These are phyloP conservation scores for Corythoichthys haematopterus DNA, from an alignment of 2,113 vertebrate species.

Conservation along the genomic window DNA sequence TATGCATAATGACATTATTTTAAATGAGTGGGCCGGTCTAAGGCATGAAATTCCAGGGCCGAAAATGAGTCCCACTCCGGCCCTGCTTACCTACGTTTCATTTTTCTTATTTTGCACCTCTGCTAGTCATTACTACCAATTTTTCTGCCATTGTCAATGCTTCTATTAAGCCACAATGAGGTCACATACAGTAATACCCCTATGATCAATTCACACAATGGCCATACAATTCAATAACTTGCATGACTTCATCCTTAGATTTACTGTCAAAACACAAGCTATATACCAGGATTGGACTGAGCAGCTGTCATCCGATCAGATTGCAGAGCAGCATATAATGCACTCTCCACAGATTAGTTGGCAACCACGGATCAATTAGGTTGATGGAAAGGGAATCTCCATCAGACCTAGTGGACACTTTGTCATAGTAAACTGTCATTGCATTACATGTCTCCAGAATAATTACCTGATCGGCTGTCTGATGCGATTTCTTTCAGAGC, in stretches of 20 bases:
- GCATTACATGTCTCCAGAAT: neutral
- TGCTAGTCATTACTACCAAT: neutral
- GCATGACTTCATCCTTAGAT: neutral
- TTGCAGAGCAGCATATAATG: neutral
- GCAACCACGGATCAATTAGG: conserved; percentile 13
- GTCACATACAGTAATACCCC: neutral
- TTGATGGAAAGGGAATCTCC: conserved; percentile 11
- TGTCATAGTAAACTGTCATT: conserved; percentile 9
- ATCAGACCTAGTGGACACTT: conserved; percentile 7
- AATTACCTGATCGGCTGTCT: neutral
- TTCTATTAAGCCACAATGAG: neutral
- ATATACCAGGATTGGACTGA: neutral
- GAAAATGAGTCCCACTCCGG: too few relatives aligned
- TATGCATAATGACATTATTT: too few relatives aligned
- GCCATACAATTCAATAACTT: neutral
- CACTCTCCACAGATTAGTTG: conserved; percentile 16
- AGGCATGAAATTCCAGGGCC: too few relatives aligned
- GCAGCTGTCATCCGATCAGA: conserved; percentile 2
- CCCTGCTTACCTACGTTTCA: too few relatives aligned
- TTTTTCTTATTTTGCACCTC: too few relatives aligned
- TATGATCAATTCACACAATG: neutral
- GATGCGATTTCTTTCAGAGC: neutral
- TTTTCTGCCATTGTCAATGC: neutral
- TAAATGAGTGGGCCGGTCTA: too few relatives aligned
- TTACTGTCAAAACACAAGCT: neutral